These are phyloP conservation scores for Xanthia icteritia DNA, from an alignment of 2,888 invertebrate species.

Conservation along the genomic window DNA sequence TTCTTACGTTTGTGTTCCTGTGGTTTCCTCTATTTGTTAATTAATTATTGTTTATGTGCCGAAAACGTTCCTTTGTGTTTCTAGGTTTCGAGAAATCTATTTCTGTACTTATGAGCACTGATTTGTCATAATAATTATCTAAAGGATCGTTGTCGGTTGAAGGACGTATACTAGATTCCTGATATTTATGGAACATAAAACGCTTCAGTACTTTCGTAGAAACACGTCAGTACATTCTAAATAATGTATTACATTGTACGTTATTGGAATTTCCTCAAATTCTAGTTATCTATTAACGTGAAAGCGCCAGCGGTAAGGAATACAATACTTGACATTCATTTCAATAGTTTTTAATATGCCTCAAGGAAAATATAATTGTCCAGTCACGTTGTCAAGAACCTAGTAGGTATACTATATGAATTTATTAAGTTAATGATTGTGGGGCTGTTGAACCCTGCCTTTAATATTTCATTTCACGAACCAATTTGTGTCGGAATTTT, in stretches of 20 bases:
- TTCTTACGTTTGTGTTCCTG: conserved; percentile 67
- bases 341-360: conserved; percentile 32
- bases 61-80: conserved; percentile 15
- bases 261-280: conserved; percentile 14
- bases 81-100: conserved; percentile 2
- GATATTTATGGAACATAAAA: conserved; percentile 6
- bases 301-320: conserved; percentile 1
- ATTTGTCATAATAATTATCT: neutral
- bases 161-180: neutral
- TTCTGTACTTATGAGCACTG: neutral
- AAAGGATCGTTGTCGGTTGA: neutral
- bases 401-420: conserved; percentile 15
- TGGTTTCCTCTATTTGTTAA: conserved; percentile 68
- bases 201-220: neutral
- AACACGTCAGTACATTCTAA: neutral
- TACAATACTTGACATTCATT: conserved; percentile 32
- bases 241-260: neutral
- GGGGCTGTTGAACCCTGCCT: conserved; percentile 21
- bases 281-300: conserved; percentile 2
- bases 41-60: conserved; percentile 70
- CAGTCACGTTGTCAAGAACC: conserved; percentile 35
- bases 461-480: conserved; percentile 49
- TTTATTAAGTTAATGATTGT: conserved; percentile 50
- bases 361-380: conserved; percentile 22
- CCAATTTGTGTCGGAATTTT: conserved; percentile 32